Evolutionary conservation across 2,113 vertebrate species (phyloP), one percentile per base, ranked within the genome.

Genomic region (Clarias macrocephalus): DNA sequence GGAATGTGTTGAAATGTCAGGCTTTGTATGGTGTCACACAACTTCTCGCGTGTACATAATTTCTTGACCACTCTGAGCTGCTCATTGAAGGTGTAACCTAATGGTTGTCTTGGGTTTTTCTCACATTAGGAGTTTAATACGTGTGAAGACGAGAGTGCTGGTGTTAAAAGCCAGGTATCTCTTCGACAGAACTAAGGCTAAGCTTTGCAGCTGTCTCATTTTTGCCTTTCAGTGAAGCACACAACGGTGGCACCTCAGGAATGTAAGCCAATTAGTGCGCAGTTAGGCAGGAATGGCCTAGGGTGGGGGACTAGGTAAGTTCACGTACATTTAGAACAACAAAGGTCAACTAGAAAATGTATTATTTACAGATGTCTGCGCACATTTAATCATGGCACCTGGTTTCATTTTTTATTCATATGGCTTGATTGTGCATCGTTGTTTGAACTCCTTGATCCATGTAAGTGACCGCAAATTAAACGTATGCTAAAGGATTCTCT

Each of bases 191-290:
- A 15, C 23, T 11, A 57, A 30, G 18, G 60, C 12, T 81, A 33
- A 81, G 30, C 56, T 54, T 83, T 30, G 54, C 81, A 73, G 80
- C 66, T 73, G 52, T 30, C 52, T 57, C 21, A 54, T 3, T 75
- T 80, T 57, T 37, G 48, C 62, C 56, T 52, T 81, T 48, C 52
- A 30, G 56, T 52, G 15, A 65, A 83, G 68, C 52, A 37, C 70
- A 54, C 54, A 56, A 12, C 11, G 13, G 16, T 12, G 60, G 30
- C 37, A 28, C 33, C 57, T 52, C 13, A 10, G 76, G 89, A 86
- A 88, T 88, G 48, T 79, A 85, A 89, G 85, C 86, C 85, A 83
- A 89, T 88, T 91, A 88, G 33, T 80, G 88, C 16, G 23, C 62
- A 85, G 59, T 89, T 88, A 83, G 88, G 23, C 19, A 82, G 60